Percentiles rank a stretch among this genome's conserved stretches.
These are phyloP conservation scores for Drosophila burlai DNA, from an alignment of 1,140 invertebrate species.

Conservation along the genomic window DNA sequence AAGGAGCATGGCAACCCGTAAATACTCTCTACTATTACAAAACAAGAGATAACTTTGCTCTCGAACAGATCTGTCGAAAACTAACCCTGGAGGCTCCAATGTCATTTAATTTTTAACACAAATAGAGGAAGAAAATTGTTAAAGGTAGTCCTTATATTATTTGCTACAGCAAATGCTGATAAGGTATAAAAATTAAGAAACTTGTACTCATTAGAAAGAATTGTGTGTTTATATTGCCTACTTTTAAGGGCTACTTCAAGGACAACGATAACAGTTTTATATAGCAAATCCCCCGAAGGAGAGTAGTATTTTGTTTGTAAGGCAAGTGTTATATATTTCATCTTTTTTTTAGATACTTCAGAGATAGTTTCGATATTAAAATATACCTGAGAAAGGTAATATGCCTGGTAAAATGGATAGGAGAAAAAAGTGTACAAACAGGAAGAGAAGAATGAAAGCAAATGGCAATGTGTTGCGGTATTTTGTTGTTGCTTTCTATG, in stretches of 20 bases:
- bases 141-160: not conserved
- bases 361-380: not conserved
- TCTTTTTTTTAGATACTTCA: not conserved
- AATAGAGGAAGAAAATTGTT: not conserved
- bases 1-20: not conserved
- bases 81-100: not conserved
- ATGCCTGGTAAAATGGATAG: slow-evolving; percentile 7
- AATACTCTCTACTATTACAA: slow-evolving; percentile 12
- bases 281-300: not conserved
- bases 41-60: not conserved
- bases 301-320: not conserved
- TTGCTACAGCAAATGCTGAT: not conserved
- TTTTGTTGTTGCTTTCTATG: slow-evolving; percentile 68
- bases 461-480: slow-evolving; percentile 78
- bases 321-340: not conserved
- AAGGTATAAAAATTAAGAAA: too few relatives aligned
- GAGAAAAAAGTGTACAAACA: slow-evolving; percentile 11
- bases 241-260: slow-evolving; percentile 18
- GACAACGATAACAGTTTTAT: not conserved
- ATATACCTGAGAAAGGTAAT: not conserved
- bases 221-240: slow-evolving; percentile 12
- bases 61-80: not conserved
- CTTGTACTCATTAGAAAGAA: too few relatives aligned
- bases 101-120: not conserved
- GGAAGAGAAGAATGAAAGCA: slow-evolving; percentile 54